These are phyloP conservation scores for Hydropsyche betteni DNA, from an alignment of 2,888 invertebrate species.

Conservation along the genomic window DNA sequence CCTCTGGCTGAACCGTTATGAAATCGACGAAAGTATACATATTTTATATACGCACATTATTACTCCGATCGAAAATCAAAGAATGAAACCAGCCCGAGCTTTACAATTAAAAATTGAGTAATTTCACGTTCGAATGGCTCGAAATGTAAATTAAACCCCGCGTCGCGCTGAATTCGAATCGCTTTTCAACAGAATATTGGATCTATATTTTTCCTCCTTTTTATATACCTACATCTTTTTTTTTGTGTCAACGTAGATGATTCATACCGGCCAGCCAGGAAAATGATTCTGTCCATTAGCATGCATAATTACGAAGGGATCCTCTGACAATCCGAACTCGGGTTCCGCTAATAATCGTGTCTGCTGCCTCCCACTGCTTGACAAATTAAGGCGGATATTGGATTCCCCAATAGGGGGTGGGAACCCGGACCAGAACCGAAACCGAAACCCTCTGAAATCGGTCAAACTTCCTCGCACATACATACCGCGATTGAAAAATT, in stretches of 20 bases:
- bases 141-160: slow-evolving; percentile 30
- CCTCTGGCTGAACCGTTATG: too few relatives aligned
- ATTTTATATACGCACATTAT: background rate
- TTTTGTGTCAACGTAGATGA: slow-evolving; percentile 24
- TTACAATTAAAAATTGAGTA: slow-evolving; percentile 33
- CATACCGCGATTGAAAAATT: slow-evolving; percentile 10
- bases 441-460: background rate
- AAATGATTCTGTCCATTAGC: slow-evolving; percentile 45
- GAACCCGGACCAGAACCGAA: slow-evolving; percentile 23
- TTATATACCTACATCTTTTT: background rate
- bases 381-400: slow-evolving; percentile 51
- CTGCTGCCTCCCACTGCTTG: slow-evolving; percentile 48
- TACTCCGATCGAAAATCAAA: slow-evolving; percentile 14
- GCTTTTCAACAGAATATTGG: slow-evolving; percentile 27
- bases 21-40: too few relatives aligned
- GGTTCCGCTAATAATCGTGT: slow-evolving; percentile 45
- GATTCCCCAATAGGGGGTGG: slow-evolving; percentile 44
- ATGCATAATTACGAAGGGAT: slow-evolving; percentile 44
- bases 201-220: background rate
- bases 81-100: slow-evolving; percentile 16
- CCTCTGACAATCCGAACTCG: slow-evolving; percentile 40
- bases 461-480: background rate
- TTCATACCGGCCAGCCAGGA: slow-evolving; percentile 28
- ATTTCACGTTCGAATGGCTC: slow-evolving; percentile 31
- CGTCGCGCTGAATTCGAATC: slow-evolving; percentile 23